A percentile compares a stretch with the other conserved stretches of the same genome.
phyloP scores from a whole-genome alignment of 2,797 vertebrate species.

The Sebastes wilsoni region DNA sequence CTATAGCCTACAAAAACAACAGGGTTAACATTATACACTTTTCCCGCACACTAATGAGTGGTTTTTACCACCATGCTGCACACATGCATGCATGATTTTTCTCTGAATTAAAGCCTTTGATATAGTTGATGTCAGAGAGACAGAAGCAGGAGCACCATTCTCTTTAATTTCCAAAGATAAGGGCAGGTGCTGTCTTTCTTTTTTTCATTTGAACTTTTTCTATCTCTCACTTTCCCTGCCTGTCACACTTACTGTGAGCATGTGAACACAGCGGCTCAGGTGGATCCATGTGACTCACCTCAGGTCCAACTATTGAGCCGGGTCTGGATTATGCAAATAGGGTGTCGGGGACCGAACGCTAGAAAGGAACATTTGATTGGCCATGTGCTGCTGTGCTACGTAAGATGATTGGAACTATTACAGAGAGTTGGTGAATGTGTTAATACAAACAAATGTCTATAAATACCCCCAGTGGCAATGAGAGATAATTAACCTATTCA shows the following conservation, averaged over 20 bases:
- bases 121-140: neutral
- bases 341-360: constrained; percentile 13
- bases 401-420: constrained; percentile 8
- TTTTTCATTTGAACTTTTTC: neutral
- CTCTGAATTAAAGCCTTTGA: neutral
- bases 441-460: constrained; percentile 18
- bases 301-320: constrained; percentile 43
- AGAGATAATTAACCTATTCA: constrained; percentile 19
- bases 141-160: neutral
- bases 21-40: neutral
- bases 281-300: constrained; percentile 52
- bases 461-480: constrained; percentile 16
- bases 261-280: constrained; percentile 34
- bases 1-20: constrained; percentile 4
- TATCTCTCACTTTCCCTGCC: constrained; percentile 16
- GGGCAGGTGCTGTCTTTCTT: neutral
- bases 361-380: constrained; percentile 39
- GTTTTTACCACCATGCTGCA: neutral
- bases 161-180: neutral
- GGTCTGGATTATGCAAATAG: constrained; percentile 73
- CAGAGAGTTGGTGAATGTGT: neutral
- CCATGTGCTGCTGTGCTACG: constrained; percentile 9
- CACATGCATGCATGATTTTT: neutral
- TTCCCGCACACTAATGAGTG: neutral
- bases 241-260: neutral